phyloP scores from a whole-genome alignment of 2,797 vertebrate species.

The Vultur gryphus region DNA sequence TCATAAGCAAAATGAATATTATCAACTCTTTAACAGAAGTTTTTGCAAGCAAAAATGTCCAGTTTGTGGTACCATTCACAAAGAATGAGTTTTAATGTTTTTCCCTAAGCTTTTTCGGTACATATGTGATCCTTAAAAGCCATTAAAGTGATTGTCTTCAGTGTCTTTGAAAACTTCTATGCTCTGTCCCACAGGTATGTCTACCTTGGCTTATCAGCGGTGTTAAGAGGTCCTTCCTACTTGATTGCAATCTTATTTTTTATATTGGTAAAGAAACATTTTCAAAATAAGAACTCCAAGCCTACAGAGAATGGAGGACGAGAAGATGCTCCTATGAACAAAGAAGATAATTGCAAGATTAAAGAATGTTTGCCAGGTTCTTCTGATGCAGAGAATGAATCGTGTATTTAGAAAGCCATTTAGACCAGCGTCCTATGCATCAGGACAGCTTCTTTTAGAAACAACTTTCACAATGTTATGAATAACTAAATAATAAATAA shows the following conservation, averaged over 20 bases:
- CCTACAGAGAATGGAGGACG: neutral
- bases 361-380: neutral
- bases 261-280: constrained; percentile 17
- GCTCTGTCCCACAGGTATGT: constrained; percentile 15
- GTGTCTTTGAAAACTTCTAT: neutral
- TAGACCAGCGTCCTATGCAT: neutral
- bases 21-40: neutral
- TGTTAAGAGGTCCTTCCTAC: constrained; percentile 39
- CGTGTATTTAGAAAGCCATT: constrained; percentile 27
- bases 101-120: rapidly evolving
- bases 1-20: neutral
- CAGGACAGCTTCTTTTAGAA: neutral
- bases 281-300: neutral
- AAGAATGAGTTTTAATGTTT: neutral
- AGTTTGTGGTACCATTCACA: neutral
- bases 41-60: neutral
- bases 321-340: neutral
- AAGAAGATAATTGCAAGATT: constrained; percentile 4
- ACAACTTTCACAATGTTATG: neutral
- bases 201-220: constrained; percentile 30
- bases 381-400: constrained; percentile 38
- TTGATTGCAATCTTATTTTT: neutral
- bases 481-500: neutral
- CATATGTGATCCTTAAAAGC: neutral
- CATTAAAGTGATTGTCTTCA: neutral